Evolutionary conservation across 2,888 invertebrate genomes (phyloP).

Genomic region (Tridacna gigas): DNA sequence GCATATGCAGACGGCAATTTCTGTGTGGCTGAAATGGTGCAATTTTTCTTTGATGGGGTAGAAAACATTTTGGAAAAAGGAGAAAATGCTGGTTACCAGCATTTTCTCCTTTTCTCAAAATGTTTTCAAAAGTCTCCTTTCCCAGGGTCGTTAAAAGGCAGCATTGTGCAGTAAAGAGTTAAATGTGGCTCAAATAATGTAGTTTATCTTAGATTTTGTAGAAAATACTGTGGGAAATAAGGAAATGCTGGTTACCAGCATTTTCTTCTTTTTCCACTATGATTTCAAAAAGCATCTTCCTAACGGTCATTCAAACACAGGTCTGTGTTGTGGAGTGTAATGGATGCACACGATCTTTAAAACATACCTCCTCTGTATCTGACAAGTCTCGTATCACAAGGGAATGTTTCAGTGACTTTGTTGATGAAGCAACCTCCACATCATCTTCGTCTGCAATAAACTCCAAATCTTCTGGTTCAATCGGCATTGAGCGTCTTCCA

Average conservation of each 20-base stretch:
- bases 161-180: neutral
- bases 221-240: neutral
- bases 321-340: neutral
- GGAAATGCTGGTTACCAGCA: neutral
- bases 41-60: neutral
- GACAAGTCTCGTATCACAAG: constrained; percentile 46
- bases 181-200: no score
- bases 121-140: neutral
- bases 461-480: constrained; percentile 61
- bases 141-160: neutral
- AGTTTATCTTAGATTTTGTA: no score
- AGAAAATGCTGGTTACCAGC: constrained; percentile 6
- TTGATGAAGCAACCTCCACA: constrained; percentile 48
- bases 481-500: constrained; percentile 72
- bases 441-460: constrained; percentile 52
- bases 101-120: constrained; percentile 1
- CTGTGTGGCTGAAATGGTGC: neutral
- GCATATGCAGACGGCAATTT: neutral
- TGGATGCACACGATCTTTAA: neutral
- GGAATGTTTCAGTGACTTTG: constrained; percentile 57
- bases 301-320: no score
- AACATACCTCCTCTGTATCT: constrained; percentile 57
- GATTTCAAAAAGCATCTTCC: no score
- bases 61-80: neutral
- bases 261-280: neutral